Evolutionary conservation across 2,888 invertebrate species (phyloP), one percentile per base, ranked within the genome.

Genomic region (Drosophila sordidula): DNA sequence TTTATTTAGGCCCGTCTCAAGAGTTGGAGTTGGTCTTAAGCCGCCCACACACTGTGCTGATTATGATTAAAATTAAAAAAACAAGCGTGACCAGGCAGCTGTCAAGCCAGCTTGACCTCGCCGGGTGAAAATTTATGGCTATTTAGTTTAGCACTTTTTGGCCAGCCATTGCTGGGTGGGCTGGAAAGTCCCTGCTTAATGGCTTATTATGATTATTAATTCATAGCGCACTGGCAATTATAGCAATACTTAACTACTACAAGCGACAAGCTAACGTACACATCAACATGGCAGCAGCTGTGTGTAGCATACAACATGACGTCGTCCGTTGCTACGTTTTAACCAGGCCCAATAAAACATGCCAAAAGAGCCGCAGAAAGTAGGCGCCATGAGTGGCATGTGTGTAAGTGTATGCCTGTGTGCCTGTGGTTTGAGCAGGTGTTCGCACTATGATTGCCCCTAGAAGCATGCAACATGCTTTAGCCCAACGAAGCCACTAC

Each of bases 201-300:
- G 75, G 80, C 75, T 84, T 76, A 82, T 84, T 84, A 80, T 55
- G 78, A 80, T 86, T 84, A 88, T 80, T 80, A 80, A 82, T 88
- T 78, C 78, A 86, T 75, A 71, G 52, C 51, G 55, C 69, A 57
- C 34, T 54, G 51, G 51, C 52, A 63, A 57, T 38, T 58, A 54
- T 42, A 63, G 41, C 62, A 52, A 57, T 62, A 76, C 66, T 70
- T 54, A 65, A 72, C 73, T 61, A 78, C 51, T 62, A 16, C 39
- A 45, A 46, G 62, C 61, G 63, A 71, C 50, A 62, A 57, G 62
- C 52, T 25, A 39, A 44, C 26, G 34, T 51, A 47, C 46, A 49
- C 18, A 38, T 47, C 22, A 68, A 46, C 65, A 42, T 52, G 41
- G 4, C 38, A 56, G 41, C 57, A 42, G 32, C 39, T 34, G 34